A percentile compares a stretch with the other conserved stretches of the same genome.
These are phyloP conservation scores for Glandiceps talaboti DNA, from an alignment of 53 echinoderm and acorn worm species.

Conservation along the genomic window DNA sequence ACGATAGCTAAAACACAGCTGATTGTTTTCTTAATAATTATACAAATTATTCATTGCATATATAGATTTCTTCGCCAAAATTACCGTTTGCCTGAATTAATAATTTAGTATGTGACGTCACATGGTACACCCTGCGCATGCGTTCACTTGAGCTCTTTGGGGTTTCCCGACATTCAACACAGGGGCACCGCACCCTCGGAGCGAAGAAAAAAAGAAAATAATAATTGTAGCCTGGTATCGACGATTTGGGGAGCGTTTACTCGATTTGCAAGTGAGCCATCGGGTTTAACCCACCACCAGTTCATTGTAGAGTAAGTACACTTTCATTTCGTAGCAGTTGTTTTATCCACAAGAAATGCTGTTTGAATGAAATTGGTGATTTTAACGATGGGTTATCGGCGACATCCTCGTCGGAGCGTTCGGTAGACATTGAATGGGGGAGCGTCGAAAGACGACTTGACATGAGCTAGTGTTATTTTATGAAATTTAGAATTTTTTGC, in stretches of 20 bases:
- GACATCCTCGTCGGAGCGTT: too few relatives aligned
- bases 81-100: neutral
- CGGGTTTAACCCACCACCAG: neutral
- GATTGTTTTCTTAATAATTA: too few relatives aligned
- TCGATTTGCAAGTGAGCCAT: neutral
- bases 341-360: too few relatives aligned
- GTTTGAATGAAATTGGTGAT: neutral
- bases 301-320: neutral
- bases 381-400: neutral
- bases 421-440: too few relatives aligned
- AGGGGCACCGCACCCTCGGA: constrained; percentile 1
- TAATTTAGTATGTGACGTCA: neutral
- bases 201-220: neutral
- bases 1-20: too few relatives aligned
- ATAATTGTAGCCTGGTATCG: neutral
- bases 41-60: too few relatives aligned
- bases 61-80: too few relatives aligned
- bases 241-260: neutral
- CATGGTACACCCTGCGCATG: neutral
- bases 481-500: too few relatives aligned
- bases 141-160: neutral
- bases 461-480: too few relatives aligned
- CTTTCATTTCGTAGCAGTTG: neutral
- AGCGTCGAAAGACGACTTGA: too few relatives aligned
- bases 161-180: constrained; percentile 1